Evolutionary conservation across 2,113 vertebrate species (phyloP), one percentile per base, ranked within the genome.

Genomic region (Cephalopterus ornatus): DNA sequence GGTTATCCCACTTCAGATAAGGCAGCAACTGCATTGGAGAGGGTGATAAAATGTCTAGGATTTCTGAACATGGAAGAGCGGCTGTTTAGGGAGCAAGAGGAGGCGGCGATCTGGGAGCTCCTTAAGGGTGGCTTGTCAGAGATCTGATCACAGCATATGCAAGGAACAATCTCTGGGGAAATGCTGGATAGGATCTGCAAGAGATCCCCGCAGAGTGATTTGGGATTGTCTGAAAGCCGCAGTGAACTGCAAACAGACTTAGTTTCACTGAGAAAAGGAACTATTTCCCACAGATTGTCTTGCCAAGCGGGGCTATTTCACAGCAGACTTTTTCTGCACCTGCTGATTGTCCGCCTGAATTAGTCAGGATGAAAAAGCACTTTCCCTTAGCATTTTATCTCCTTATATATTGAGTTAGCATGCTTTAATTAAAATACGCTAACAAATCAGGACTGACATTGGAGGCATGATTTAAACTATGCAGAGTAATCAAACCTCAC

Each of bases 381-480:
- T 68, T 81, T 81, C 78, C 35, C 87, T 81, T 73, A 76, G 85
- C 17, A 28, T 80, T 92, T 91, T 21, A 68, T 92, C 44, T 89
- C 37, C 28, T 90, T 73, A 37, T 41, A 17, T 76, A 68, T 75
- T 81, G 88, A 63, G 65, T 94, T 70, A 71, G 42, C 61, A 33
- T 75, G 47, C 66, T 94, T 92, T 95, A 93, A 96, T 96, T 94
- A 96, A 98, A 97, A 85, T 76, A 63, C 42, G 24, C 11, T 30
- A 95, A 77, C 70, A 88, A 92, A 90, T 93, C 49, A 10, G 62
- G 50, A 11, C 14, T 35, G 39, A 76, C 50, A 76, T 16, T 94
- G 63, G 37, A 53, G 18, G 41, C 23, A 18, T 84, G 62, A 37
- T 96, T 97, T 96, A 94, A 90, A 39, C 81, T 50, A 18, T 39